Evolutionary conservation across 2,113 vertebrate genomes (phyloP), one percentile per base, ranked within the genome.

Genomic region (Ciconia stormi): DNA sequence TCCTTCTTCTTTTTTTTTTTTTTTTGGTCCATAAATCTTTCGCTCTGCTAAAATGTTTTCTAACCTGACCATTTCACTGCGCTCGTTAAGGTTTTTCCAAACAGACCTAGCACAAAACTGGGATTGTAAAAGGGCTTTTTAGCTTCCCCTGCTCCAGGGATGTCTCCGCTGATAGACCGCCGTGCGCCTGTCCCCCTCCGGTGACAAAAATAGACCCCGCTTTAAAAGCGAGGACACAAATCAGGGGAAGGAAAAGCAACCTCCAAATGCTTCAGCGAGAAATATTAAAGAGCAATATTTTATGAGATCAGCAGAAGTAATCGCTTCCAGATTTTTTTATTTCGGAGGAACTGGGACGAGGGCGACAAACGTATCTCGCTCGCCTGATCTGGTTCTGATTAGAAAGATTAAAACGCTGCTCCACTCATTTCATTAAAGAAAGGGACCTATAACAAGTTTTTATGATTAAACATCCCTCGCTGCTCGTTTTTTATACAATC

Each of bases 271-370:
- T 63, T 63, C 83, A 61, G 72, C 53, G 63, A 93, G 66, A 97
- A 97, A 97, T 97, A 98, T 97, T 97, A 97, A 98, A 97, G 89
- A 82, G 59, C 94, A 49, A 97, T 97, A 95, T 98, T 97, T 97
- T 96, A 97, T 83, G 88, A 42, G 88, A 83, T 93, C 95, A 92
- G 90, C 97, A 93, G 95, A 97, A 96, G 86, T 98, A 98, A 98
- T 97, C 92, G 87, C 93, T 98, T 98, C 97, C 97, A 98, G 97
- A 97, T 98, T 97, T 92, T 96, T 96, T 96, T 79, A 96, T 98
- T 98, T 97, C 82, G 61, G 95, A 95, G 95, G 97, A 91, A 95
- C 93, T 59, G 97, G 74, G 80, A 96, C 42, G n/a, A 85, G 92
- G 89, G 89, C 23, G 83, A 97, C 89, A 89, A 96, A 81, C 87